Base-by-base conservation (phyloP, 2,888 invertebrate genomes). In the Idaea dimidiata region DNA sequence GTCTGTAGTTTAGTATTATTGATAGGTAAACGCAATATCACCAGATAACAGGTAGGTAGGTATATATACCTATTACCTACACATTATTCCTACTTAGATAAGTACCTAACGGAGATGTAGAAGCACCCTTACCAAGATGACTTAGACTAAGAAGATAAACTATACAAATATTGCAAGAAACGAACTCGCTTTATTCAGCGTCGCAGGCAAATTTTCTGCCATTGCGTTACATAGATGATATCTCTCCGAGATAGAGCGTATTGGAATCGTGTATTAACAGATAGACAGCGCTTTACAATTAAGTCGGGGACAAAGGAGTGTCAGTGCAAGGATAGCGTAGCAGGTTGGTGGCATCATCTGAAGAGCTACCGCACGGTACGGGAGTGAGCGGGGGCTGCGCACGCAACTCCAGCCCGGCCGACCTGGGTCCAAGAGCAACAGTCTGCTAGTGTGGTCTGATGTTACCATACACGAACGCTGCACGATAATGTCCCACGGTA, bases 361-460 rank as follows among this genome's bases (percentile, higher is more conserved):
- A 66, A 66, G 71, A 64, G 69, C 64, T n/a, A n/a, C n/a, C 63
- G 65, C 69, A 74, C 74, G 68, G 62, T 70, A 70, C 62, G 71
- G 63, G 73, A 65, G 74, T 72, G 71, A 74, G 73, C 70, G 69
- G 72, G 76, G 75, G 76, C 67, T 87, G 90, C 90, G 91, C 89
- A 79, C 87, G 86, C 88, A 86, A 64, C 73, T 79, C 70, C 77
- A 77, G 77, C 86, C 88, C 83, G 88, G 88, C 83, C 83, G 79
- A 43, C 43, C 43, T 43, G 43, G 43, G 14, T 6, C 43, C 10
- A 14, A 6, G 80, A 88, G 91, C 91, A 91, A 91, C 91, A 91
- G 91, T 91, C 89, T 90, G 90, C 84, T 86, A 87, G 86, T 85
- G 90, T 86, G 86, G 83, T 86, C 88, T 88, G 81, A 69, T 80